A percentile compares a stretch with the other conserved stretches of the same genome.
Evolutionary conservation across 2,888 invertebrate species (phyloP).

Genomic region (Apamea anceps): DNA sequence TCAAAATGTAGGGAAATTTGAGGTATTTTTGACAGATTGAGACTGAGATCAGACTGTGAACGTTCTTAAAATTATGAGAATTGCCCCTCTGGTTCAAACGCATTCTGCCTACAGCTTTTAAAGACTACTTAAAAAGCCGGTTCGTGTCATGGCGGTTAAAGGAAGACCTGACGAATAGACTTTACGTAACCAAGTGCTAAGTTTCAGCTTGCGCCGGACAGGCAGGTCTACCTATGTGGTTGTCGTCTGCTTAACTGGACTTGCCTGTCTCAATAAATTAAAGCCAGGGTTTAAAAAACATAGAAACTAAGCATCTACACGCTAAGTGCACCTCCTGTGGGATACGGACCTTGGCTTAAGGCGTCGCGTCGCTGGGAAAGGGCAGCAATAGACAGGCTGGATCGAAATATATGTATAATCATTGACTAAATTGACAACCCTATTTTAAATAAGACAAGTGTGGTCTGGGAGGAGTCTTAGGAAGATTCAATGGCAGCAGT

Average conservation of each 20-base stretch:
- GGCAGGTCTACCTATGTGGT: background rate
- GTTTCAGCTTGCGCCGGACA: too few relatives aligned
- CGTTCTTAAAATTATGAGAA: too few relatives aligned
- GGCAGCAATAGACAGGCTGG: background rate
- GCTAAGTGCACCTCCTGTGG: background rate
- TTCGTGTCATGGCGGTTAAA: background rate
- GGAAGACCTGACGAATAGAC: background rate
- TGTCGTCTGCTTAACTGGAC: background rate
- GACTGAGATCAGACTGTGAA: too few relatives aligned
- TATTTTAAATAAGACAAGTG: background rate
- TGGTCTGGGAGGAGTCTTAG: background rate
- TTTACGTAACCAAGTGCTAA: background rate
- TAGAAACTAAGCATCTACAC: background rate
- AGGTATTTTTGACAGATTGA: too few relatives aligned
- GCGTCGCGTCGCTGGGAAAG: background rate
- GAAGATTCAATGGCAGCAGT: background rate
- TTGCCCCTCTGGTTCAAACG: too few relatives aligned
- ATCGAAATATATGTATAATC: background rate
- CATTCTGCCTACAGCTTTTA: background rate
- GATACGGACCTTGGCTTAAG: background rate
- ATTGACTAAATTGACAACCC: background rate
- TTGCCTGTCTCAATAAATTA: background rate
- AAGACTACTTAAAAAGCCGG: background rate
- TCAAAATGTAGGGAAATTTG: too few relatives aligned
- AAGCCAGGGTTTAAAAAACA: background rate